A percentile compares a stretch with the other conserved stretches of the same genome.
Evolutionary conservation across 2,888 invertebrate species (phyloP).

Genomic region (Dusona sp.): DNA sequence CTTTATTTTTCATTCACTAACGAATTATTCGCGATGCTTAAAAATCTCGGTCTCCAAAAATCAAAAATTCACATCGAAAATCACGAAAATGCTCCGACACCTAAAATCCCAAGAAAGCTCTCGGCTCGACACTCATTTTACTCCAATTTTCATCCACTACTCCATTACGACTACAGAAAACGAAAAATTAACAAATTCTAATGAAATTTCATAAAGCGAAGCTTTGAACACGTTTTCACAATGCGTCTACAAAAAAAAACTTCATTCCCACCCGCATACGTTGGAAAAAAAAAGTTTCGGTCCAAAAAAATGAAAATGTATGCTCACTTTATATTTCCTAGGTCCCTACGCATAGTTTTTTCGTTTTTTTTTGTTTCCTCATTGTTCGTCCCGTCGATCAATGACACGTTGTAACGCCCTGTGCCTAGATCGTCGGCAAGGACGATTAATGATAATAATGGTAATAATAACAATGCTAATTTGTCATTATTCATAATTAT

Average conservation of each 20-base stretch:
- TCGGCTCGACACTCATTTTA: slow-evolving; percentile 40
- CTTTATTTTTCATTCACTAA: slow-evolving; percentile 18
- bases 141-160: slow-evolving; percentile 42
- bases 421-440: slow-evolving; percentile 63
- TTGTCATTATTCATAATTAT: slow-evolving; percentile 34
- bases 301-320: slow-evolving; percentile 34
- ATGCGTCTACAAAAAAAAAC: slow-evolving; percentile 27
- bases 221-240: slow-evolving; percentile 54
- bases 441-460: slow-evolving; percentile 53
- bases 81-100: slow-evolving; percentile 56
- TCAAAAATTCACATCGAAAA: slow-evolving; percentile 42
- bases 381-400: slow-evolving; percentile 68
- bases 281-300: slow-evolving; percentile 33
- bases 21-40: slow-evolving; percentile 28
- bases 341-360: slow-evolving; percentile 44
- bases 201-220: slow-evolving; percentile 38
- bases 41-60: slow-evolving; percentile 9
- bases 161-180: slow-evolving; percentile 49
- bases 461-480: slow-evolving; percentile 54
- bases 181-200: slow-evolving; percentile 15
- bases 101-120: slow-evolving; percentile 6
- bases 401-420: slow-evolving; percentile 65
- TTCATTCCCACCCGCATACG: slow-evolving; percentile 38
- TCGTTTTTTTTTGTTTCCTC: slow-evolving; percentile 49
- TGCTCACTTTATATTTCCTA: slow-evolving; percentile 27